phyloP scores from a whole-genome alignment of 1,140 invertebrate species.

The Acromyrmex echinatior region DNA sequence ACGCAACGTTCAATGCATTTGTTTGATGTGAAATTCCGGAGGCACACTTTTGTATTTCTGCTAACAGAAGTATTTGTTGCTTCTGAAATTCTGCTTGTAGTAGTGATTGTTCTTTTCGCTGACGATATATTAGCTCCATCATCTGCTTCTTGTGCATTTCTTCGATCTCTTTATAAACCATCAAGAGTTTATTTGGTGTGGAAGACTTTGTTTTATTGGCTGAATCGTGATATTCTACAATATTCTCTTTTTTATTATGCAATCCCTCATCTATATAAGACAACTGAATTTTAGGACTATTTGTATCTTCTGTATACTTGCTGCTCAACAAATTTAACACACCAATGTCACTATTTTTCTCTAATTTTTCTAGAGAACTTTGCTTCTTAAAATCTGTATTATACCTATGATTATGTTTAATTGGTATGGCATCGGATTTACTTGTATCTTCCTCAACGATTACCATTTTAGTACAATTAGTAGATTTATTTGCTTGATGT shows the following conservation, averaged over 20 bases:
- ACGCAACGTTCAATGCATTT: background rate
- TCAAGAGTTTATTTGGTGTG: constrained; percentile 82
- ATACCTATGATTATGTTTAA: constrained; percentile 54
- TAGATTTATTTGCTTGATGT: constrained; percentile 76
- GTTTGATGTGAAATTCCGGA: constrained; percentile 70
- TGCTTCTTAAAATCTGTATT: constrained; percentile 63
- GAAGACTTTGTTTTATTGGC: constrained; percentile 68
- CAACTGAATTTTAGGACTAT: constrained; percentile 43
- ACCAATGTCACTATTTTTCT: constrained; percentile 63
- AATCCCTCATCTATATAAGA: constrained; percentile 40
- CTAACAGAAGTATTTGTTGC: constrained; percentile 87
- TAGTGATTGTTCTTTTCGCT: constrained; percentile 87
- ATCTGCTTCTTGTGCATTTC: constrained; percentile 88
- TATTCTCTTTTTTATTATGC: constrained; percentile 79
- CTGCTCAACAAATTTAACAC: constrained; percentile 73
- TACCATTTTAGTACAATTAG: constrained; percentile 77
- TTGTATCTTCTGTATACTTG: constrained; percentile 69
- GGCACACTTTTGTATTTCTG: constrained; percentile 87
- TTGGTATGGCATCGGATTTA: constrained; percentile 45
- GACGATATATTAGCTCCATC: constrained; percentile 87
- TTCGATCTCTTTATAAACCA: constrained; percentile 87
- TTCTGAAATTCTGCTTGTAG: constrained; percentile 89
- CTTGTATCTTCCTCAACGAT: constrained; percentile 69
- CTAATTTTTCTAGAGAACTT: constrained; percentile 52
- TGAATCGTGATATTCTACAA: background rate